A percentile compares a stretch with the other conserved stretches of the same genome.
Conservation (phyloP, 2,888 invertebrate genomes). For the Sabellastarte sp. region DNA sequence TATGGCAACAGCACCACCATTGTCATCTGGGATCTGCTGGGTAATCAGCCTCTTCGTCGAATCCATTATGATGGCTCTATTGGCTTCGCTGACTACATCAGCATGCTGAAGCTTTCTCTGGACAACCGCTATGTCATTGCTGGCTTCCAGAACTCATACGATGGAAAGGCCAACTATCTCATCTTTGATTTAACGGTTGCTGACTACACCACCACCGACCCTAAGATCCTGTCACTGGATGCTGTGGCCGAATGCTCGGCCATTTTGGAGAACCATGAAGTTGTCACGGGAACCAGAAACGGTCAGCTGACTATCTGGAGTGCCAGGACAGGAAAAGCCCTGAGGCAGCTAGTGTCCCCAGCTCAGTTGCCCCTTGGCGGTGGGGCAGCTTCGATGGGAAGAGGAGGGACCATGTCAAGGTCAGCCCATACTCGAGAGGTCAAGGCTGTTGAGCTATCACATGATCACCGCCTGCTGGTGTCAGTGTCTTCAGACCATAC, state of each 20-base stretch:
- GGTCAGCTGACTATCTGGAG: slow-evolving; percentile 59
- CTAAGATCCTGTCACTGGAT: slow-evolving; percentile 52
- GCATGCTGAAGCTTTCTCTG: slow-evolving; percentile 45
- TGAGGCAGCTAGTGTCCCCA: slow-evolving; percentile 47
- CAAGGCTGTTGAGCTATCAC: slow-evolving; percentile 50
- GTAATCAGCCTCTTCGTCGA: slow-evolving; percentile 51
- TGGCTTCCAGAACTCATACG: slow-evolving; percentile 56
- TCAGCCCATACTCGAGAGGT: slow-evolving; percentile 53
- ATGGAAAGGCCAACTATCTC: slow-evolving; percentile 56
- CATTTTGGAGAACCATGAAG: slow-evolving; percentile 55
- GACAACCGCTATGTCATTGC: slow-evolving; percentile 49
- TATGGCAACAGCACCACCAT: slow-evolving; percentile 55
- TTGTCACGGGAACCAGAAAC: slow-evolving; percentile 56
- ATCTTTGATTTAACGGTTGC: slow-evolving; percentile 54
- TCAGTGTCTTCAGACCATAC: slow-evolving; percentile 56
- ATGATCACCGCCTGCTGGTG: slow-evolving; percentile 52
- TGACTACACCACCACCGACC: slow-evolving; percentile 44
- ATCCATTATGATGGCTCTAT: slow-evolving; percentile 50
- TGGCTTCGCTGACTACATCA: slow-evolving; percentile 55
- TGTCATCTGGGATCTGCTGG: slow-evolving; percentile 57
- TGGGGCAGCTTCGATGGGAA: slow-evolving; percentile 16
- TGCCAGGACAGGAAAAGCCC: slow-evolving; percentile 50
- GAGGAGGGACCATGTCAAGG: slow-evolving; percentile 16
- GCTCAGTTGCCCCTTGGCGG: too few species aligned
- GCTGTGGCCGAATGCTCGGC: slow-evolving; percentile 55